Conservation (phyloP, 2,797 vertebrate species). For the Falco cherrug region DNA sequence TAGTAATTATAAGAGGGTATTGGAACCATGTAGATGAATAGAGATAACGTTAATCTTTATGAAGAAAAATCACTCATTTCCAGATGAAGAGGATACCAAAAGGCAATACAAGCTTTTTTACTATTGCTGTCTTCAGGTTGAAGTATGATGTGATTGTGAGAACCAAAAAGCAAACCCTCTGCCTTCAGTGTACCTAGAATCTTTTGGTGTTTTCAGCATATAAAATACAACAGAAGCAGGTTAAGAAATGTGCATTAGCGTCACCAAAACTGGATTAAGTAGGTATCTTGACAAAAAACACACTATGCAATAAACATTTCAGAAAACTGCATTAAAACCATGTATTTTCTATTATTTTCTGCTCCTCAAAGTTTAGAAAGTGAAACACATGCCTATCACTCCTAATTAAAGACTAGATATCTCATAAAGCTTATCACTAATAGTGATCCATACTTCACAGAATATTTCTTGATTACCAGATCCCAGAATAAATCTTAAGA, state of each 20-base stretch:
- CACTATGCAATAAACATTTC: background rate
- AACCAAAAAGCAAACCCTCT: background rate
- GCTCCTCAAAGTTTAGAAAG: background rate
- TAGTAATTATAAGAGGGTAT: background rate
- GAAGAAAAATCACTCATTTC: background rate
- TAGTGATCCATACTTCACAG: background rate
- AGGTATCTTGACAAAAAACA: background rate
- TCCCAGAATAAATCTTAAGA: accelerated
- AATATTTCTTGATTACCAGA: background rate
- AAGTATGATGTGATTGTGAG: background rate
- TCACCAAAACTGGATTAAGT: background rate
- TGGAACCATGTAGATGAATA: background rate
- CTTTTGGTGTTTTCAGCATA: background rate
- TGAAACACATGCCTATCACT: background rate
- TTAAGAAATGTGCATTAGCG: background rate
- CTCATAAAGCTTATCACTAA: background rate
- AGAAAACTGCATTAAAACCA: background rate
- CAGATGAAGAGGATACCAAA: background rate
- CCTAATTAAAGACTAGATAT: background rate
- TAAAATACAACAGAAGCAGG: background rate
- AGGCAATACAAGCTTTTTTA: background rate
- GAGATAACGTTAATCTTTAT: background rate
- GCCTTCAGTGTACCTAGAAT: accelerated
- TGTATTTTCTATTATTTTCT: background rate
- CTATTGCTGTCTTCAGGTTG: background rate